These are phyloP conservation scores for Phengaris arion DNA, from an alignment of 2,888 invertebrate species.

Conservation along the genomic window DNA sequence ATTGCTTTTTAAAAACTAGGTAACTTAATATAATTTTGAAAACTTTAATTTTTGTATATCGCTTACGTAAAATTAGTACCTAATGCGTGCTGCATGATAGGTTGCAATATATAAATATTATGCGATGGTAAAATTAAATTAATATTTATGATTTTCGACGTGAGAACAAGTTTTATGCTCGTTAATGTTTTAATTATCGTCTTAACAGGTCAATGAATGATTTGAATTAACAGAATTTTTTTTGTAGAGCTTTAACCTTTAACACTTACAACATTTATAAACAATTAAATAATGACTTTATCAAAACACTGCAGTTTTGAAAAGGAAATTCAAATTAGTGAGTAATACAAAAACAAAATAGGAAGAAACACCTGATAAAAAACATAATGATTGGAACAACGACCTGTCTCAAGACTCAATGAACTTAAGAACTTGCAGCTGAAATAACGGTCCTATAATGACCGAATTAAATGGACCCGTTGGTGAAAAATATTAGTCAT, in stretches of 20 bases:
- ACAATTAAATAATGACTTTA: neutral
- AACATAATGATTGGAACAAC: neutral
- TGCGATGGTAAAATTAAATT: constrained; percentile 25
- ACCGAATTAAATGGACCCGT: neutral
- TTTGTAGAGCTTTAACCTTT: neutral
- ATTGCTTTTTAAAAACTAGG: neutral
- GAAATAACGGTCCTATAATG: constrained; percentile 1
- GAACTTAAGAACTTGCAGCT: neutral
- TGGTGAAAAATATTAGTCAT: neutral
- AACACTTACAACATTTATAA: neutral
- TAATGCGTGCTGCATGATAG: constrained; percentile 10
- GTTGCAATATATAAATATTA: constrained; percentile 5
- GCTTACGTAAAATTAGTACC: neutral
- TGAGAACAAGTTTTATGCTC: constrained; percentile 20
- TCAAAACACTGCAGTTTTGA: neutral
- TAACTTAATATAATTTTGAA: neutral
- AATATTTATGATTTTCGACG: constrained; percentile 7
- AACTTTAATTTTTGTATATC: neutral
- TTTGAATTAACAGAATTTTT: neutral
- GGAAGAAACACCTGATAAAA: neutral
- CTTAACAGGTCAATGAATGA: constrained; percentile 2
- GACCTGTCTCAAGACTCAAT: constrained; percentile 15
- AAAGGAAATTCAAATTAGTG: neutral
- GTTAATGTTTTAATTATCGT: constrained; percentile 16
- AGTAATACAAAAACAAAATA: neutral